Evolutionary conservation across 2,113 vertebrate genomes (phyloP), one percentile per base, ranked within the genome.

Genomic region (Pelecanoides urinatrix): DNA sequence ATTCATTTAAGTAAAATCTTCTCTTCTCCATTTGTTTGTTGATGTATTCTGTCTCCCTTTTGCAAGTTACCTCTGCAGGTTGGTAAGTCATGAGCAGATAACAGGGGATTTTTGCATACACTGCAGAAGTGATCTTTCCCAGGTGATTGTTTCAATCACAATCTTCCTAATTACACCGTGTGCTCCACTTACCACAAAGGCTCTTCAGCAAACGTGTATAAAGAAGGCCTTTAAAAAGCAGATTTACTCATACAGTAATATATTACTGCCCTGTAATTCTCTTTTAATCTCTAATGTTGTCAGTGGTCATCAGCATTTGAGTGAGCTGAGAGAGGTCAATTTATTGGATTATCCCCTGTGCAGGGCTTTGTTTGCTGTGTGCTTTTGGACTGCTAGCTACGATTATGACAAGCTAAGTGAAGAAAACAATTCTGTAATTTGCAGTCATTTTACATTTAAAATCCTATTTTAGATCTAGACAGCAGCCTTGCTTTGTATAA

Each of bases 241-340:
- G 87, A 68, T 94, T 93, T 90, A 25, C 55, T 90, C 56, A 62
- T 84, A 86, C 52, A 66, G 34, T 81, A 81, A 94, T 91, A 80
- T 67, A 89, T 89, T 91, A 42, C 82, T 91, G 34, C 83, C 53
- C 65, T 87, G 59, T 92, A 86, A 88, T 91, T 94, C 67, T 95
- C 68, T 74, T 90, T 77, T 94, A 89, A 96, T 92, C 86, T 94
- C 72, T 88, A 78, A 30, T 80, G 50, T 90, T 94, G 92, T 90
- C 86, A 88, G 52, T 55, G 22, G 50, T 92, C 90, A 86, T 94
- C 88, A 96, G 88, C 90, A 95, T 96, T 77, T 77, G 87, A 94
- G 45, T 90, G 95, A 88, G 91, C 42, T 27, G 79, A 67, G 68
- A 67, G 68, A 94, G 65, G 72, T 88, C 55, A 50, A 74, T 94